A percentile compares a stretch with the other conserved stretches of the same genome.
These are phyloP conservation scores for Himalopsyche anomala DNA, from an alignment of 2,888 invertebrate genomes.

Conservation along the genomic window DNA sequence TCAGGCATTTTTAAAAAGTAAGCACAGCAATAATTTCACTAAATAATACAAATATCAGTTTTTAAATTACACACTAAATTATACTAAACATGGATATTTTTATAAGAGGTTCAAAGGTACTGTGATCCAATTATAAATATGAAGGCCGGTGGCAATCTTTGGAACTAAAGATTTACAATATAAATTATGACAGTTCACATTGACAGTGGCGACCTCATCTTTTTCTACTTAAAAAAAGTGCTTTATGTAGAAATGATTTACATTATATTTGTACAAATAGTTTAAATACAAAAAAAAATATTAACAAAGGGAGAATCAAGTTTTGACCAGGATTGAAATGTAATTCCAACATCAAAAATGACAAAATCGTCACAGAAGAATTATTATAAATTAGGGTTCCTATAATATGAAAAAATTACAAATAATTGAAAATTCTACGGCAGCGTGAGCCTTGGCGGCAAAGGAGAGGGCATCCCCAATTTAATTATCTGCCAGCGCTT, in stretches of 20 bases:
- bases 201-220: not conserved
- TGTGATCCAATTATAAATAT: no score
- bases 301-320: not conserved
- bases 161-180: conserved; percentile 18
- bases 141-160: not conserved
- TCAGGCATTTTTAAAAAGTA: no score
- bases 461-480: no score
- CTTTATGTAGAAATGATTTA: not conserved
- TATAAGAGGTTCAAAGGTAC: no score
- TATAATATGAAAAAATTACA: not conserved
- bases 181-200: conserved; percentile 4
- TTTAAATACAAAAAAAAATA: not conserved
- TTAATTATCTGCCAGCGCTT: no score
- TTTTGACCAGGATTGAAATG: conserved; percentile 10
- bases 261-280: not conserved
- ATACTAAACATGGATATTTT: no score
- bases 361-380: no score
- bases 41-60: no score
- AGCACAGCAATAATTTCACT: no score
- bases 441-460: not conserved
- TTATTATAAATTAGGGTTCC: not conserved
- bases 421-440: not conserved
- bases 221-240: not conserved
- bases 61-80: no score
- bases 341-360: not conserved